phyloP scores from a whole-genome alignment of 2,113 vertebrate genomes.

The Rallus limicola region DNA sequence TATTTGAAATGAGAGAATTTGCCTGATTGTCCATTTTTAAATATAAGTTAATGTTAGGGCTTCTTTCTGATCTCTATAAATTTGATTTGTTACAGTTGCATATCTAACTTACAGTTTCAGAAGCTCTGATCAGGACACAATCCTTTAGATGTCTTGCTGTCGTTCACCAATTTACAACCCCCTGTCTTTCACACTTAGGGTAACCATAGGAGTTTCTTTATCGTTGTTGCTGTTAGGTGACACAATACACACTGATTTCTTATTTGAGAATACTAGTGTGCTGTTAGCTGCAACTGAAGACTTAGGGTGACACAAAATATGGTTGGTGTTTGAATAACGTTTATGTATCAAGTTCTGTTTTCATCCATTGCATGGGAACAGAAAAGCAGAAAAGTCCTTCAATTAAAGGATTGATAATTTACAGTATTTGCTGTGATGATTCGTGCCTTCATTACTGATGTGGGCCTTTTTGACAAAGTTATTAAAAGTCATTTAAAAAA shows the following conservation, averaged over 20 bases:
- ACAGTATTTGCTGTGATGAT: not conserved
- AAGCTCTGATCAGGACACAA: not conserved
- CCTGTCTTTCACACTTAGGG: not conserved
- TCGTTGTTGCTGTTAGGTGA: not conserved
- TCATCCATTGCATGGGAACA: not conserved
- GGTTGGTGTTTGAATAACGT: not conserved
- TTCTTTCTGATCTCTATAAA: not conserved
- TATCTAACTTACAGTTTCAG: not conserved
- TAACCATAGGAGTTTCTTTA: not conserved
- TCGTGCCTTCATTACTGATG: not conserved
- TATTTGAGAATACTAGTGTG: not conserved
- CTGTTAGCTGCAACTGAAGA: not conserved
- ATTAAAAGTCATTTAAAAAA: too few species aligned
- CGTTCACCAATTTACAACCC: not conserved
- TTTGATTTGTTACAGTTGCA: not conserved
- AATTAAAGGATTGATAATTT: not conserved
- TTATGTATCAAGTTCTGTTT: not conserved
- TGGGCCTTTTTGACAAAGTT: not conserved
- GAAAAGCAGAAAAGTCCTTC: not conserved
- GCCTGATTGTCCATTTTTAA: not conserved
- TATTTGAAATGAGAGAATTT: not conserved
- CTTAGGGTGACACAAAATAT: not conserved
- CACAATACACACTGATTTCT: not conserved
- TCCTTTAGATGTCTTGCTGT: not conserved
- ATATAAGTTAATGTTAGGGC: not conserved